A percentile compares a stretch with the other conserved stretches of the same genome.
These are phyloP conservation scores for Anarhynchus alexandrinus DNA, from an alignment of 2,113 vertebrate genomes.

Conservation along the genomic window DNA sequence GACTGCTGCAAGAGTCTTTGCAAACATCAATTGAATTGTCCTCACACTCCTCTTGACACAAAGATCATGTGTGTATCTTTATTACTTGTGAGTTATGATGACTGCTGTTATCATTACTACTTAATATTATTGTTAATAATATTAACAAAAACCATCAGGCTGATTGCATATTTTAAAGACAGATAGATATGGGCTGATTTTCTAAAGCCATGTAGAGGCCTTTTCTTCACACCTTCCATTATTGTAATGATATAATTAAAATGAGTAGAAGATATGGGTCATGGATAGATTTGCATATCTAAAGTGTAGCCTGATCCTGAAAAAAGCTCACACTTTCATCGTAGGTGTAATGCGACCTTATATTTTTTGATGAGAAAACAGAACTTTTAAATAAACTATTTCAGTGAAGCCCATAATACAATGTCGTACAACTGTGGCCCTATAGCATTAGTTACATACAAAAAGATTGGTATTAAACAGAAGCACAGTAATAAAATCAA, in stretches of 20 bases:
- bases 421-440: not conserved
- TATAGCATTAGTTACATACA: not conserved
- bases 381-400: not conserved
- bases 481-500: not conserved
- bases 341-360: not conserved
- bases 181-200: not conserved
- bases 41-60: not conserved
- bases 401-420: not conserved
- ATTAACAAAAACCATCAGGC: not conserved
- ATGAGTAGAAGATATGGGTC: not conserved
- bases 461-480: not conserved
- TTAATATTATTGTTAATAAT: not conserved
- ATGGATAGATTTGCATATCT: not conserved
- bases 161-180: not conserved
- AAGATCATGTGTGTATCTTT: not conserved
- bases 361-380: not conserved
- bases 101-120: not conserved
- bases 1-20: not conserved
- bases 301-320: not conserved
- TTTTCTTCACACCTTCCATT: not conserved
- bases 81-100: not conserved
- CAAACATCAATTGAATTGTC: not conserved
- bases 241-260: conserved; percentile 14
- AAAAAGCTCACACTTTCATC: not conserved
- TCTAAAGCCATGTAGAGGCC: not conserved